These are phyloP conservation scores for Ephydatia muelleri DNA, from an alignment of 37 sponge, comb jelly and placozoan species.

Conservation along the genomic window DNA sequence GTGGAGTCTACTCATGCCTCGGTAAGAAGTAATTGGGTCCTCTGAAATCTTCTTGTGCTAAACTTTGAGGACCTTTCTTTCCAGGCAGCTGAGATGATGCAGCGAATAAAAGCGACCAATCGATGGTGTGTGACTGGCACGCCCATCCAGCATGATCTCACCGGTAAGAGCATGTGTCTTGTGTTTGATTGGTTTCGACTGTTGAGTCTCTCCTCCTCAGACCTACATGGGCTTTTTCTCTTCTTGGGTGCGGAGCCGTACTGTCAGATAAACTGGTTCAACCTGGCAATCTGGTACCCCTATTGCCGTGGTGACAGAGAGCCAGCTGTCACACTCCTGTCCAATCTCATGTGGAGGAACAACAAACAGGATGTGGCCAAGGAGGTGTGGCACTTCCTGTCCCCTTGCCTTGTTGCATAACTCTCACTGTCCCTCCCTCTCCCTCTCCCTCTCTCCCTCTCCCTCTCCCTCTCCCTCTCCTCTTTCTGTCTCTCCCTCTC, in stretches of 20 bases:
- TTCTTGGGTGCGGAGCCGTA: slow-evolving; percentile 74
- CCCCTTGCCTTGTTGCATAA: too few species aligned
- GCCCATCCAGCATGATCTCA: slow-evolving; percentile 66
- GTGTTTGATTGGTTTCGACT: too few species aligned
- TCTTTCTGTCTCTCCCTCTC: slow-evolving; percentile 26
- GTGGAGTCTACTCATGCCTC: slow-evolving; percentile 67
- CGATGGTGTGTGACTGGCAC: slow-evolving; percentile 93
- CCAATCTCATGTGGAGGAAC: slow-evolving; percentile 76
- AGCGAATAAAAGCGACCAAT: slow-evolving; percentile 51
- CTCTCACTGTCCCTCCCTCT: too few species aligned
- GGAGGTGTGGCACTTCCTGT: slow-evolving; percentile 71
- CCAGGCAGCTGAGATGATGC: slow-evolving; percentile 78
- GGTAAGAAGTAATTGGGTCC: neutral
- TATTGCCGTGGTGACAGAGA: slow-evolving; percentile 22
- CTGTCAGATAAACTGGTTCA: slow-evolving; percentile 38
- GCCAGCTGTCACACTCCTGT: slow-evolving; percentile 58
- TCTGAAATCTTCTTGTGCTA: neutral
- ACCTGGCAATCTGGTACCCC: slow-evolving; percentile 47
- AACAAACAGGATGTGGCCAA: slow-evolving; percentile 74
- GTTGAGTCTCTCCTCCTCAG: slow-evolving; percentile 19
- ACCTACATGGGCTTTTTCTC: slow-evolving; percentile 83
- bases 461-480: slow-evolving; percentile 44
- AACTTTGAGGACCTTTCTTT: slow-evolving; percentile 2
- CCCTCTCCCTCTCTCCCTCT: slow-evolving; percentile 41
- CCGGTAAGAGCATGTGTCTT: slow-evolving; percentile 53